Percentiles rank a stretch among this genome's conserved stretches.
Evolutionary conservation across 1,140 invertebrate genomes (phyloP).

Genomic region (Heliothis subflexa): DNA sequence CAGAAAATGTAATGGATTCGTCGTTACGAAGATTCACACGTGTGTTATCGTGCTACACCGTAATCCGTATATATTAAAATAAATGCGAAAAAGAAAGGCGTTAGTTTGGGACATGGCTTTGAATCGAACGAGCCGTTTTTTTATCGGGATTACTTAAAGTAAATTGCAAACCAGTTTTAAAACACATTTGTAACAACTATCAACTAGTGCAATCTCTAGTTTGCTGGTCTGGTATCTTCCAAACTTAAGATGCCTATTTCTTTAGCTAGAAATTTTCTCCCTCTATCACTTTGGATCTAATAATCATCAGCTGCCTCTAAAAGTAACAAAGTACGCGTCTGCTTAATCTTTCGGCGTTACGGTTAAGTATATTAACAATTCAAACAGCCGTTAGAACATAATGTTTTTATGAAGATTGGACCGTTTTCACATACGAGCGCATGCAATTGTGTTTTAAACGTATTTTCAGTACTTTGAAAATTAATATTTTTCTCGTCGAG

Average conservation of each 20-base stretch:
- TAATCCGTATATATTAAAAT: constrained; percentile 29
- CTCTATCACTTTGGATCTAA: neutral
- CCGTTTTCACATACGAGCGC: constrained; percentile 23
- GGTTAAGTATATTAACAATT: constrained; percentile 29
- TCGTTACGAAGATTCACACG: constrained; percentile 49
- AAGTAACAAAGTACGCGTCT: neutral
- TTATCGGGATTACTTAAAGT: constrained; percentile 5
- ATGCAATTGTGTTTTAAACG: constrained; percentile 34
- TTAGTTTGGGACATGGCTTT: constrained; percentile 16
- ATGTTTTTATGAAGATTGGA: constrained; percentile 34
- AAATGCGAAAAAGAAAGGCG: constrained; percentile 7
- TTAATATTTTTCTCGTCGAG: constrained; percentile 62
- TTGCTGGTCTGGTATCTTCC: no score
- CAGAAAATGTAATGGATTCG: constrained; percentile 35
- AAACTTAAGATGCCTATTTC: no score
- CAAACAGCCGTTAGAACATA: constrained; percentile 18
- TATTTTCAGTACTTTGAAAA: constrained; percentile 48
- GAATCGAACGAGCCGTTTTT: constrained; percentile 4
- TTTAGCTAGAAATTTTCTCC: neutral
- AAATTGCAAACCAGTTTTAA: no score
- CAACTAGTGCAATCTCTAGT: no score
- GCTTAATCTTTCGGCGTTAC: constrained; percentile 16
- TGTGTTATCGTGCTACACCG: constrained; percentile 43
- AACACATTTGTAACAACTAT: no score
- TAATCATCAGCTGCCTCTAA: neutral